phyloP scores from a whole-genome alignment of 2,113 vertebrate genomes.

The Otocyon megalotis region DNA sequence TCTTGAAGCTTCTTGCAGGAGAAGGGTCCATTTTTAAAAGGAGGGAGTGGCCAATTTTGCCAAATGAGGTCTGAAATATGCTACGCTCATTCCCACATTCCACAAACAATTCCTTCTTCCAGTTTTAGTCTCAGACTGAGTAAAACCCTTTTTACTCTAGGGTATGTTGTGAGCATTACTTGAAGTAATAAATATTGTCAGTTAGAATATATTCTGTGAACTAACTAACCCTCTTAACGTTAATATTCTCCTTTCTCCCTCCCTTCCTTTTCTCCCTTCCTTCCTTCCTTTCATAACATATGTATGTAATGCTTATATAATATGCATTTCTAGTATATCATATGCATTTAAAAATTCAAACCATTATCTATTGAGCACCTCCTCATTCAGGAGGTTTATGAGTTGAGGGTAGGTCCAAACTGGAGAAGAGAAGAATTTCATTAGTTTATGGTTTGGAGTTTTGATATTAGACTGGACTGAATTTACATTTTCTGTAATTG shows the following conservation, averaged over 20 bases:
- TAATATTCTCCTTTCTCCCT: not conserved
- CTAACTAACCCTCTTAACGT: too few species aligned
- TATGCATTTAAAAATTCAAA: not conserved
- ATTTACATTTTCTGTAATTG: not conserved
- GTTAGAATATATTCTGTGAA: conserved; percentile 4
- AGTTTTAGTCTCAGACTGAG: not conserved
- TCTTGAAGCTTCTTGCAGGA: not conserved
- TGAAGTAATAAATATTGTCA: not conserved
- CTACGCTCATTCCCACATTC: not conserved
- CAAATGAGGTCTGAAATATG: not conserved
- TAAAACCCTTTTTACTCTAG: conserved; percentile 23
- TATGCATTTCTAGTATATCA: not conserved
- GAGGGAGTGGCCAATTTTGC: not conserved
- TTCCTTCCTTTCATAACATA: not conserved
- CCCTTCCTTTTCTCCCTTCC: not conserved
- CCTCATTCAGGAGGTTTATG: not conserved
- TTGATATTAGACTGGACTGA: not conserved
- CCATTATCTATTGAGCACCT: not conserved
- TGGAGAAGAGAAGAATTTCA: not conserved
- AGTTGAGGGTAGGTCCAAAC: not conserved
- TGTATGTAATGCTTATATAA: not conserved
- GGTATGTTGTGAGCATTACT: not conserved
- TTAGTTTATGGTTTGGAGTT: not conserved
- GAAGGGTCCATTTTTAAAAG: not conserved
- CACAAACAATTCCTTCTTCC: not conserved